Conservation (phyloP, 2,888 invertebrate genomes). For the Ochlodes sylvanus region DNA sequence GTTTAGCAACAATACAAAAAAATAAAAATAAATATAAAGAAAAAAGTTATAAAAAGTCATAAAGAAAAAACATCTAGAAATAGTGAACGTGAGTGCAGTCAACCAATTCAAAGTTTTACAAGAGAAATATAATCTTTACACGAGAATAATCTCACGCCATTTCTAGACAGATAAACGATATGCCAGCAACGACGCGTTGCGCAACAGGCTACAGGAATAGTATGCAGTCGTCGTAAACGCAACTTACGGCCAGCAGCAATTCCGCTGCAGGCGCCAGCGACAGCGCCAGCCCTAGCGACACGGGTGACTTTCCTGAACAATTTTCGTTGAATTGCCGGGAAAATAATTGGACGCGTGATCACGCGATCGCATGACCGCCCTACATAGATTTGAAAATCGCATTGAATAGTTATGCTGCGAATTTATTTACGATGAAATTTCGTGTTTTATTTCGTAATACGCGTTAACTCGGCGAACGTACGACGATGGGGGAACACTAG, state of each 20-base stretch:
- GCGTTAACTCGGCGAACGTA: constrained; percentile 7
- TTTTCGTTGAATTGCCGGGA: constrained; percentile 69
- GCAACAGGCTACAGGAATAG: constrained; percentile 30
- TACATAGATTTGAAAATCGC: constrained; percentile 40
- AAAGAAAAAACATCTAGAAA: neutral
- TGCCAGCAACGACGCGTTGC: constrained; percentile 48
- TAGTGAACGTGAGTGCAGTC: neutral
- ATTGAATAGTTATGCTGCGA: constrained; percentile 16
- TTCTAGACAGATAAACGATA: constrained; percentile 8
- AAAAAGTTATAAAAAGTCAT: too few relatives aligned
- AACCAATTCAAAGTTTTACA: constrained; percentile 1
- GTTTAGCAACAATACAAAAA: too few relatives aligned
- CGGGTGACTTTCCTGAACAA: constrained; percentile 67
- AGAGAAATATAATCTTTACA: neutral
- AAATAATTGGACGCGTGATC: constrained; percentile 61
- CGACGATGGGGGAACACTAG: neutral
- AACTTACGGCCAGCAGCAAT: constrained; percentile 39
- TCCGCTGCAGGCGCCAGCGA: constrained; percentile 57
- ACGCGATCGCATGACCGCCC: constrained; percentile 63
- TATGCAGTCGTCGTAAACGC: neutral
- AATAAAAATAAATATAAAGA: too few relatives aligned
- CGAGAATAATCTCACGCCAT: constrained; percentile 7
- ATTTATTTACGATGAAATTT: constrained; percentile 29
- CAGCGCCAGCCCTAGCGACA: constrained; percentile 52
- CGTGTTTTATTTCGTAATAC: constrained; percentile 27